Evolutionary conservation across 2,888 invertebrate species (phyloP).

Genomic region (Mactromeris polynyma): DNA sequence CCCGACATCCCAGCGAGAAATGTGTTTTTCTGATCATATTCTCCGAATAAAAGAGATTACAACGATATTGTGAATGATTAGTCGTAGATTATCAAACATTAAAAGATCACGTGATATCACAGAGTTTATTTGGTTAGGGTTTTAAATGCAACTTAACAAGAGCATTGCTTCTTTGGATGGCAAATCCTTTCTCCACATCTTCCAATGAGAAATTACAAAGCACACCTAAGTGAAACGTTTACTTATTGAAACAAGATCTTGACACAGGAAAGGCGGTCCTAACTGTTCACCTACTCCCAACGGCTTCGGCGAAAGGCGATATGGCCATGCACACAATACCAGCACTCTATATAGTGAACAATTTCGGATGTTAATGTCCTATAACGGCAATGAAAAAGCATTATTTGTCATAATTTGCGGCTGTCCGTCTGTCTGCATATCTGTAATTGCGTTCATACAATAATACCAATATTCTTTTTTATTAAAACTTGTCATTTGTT

Average conservation of each 20-base stretch:
- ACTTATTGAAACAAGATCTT: neutral
- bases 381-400: too few relatives aligned
- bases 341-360: too few relatives aligned
- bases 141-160: neutral
- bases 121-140: neutral
- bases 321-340: too few relatives aligned
- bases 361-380: too few relatives aligned
- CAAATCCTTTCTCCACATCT: neutral
- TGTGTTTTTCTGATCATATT: conserved; percentile 58
- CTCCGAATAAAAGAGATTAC: conserved; percentile 51
- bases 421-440: too few relatives aligned
- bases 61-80: conserved; percentile 57
- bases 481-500: too few relatives aligned
- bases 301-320: neutral
- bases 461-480: too few relatives aligned
- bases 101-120: neutral
- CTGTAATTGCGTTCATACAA: too few relatives aligned
- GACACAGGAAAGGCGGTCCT: neutral
- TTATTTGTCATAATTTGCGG: too few relatives aligned
- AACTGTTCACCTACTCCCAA: neutral
- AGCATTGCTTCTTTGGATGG: neutral
- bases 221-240: neutral
- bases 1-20: conserved; percentile 34
- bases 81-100: conserved; percentile 21
- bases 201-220: neutral